These are phyloP conservation scores for Sinocyclocheilus grahami DNA, from an alignment of 2,113 vertebrate genomes.

Conservation along the genomic window DNA sequence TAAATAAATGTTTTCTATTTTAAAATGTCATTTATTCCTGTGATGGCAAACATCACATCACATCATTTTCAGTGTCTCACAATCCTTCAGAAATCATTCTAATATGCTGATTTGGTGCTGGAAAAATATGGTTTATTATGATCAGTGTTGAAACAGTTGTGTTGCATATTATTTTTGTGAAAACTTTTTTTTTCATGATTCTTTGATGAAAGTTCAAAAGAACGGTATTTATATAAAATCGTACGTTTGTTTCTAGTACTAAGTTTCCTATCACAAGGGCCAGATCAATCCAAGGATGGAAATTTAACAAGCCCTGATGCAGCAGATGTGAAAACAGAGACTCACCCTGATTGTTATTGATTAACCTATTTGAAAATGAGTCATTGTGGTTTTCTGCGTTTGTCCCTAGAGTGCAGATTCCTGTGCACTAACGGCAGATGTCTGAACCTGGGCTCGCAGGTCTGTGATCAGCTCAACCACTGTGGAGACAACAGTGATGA, in stretches of 20 bases:
- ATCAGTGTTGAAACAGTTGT: background rate
- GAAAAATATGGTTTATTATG: background rate
- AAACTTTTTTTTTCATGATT: background rate
- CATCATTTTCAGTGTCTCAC: background rate
- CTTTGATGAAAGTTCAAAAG: no score
- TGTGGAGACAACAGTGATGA: slow-evolving; percentile 98
- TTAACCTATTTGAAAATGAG: background rate
- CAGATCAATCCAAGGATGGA: background rate
- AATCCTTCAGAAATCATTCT: background rate
- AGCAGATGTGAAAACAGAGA: slow-evolving; percentile 7
- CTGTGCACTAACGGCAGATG: slow-evolving; percentile 96
- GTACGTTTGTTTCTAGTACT: background rate
- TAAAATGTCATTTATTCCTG: background rate
- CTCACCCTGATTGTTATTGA: slow-evolving; percentile 14
- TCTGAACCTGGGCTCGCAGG: slow-evolving; percentile 90
- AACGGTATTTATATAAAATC: background rate
- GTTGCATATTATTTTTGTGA: background rate
- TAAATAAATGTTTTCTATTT: background rate
- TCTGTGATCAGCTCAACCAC: slow-evolving; percentile 97
- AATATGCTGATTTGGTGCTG: background rate
- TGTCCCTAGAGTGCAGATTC: slow-evolving; percentile 93
- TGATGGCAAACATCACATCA: no score
- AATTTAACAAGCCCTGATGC: background rate
- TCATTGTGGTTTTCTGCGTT: background rate
- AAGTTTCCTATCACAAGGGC: background rate